Evolutionary conservation across 2,888 invertebrate species (phyloP), one percentile per base, ranked within the genome.

Genomic region (Eledona agricola): DNA sequence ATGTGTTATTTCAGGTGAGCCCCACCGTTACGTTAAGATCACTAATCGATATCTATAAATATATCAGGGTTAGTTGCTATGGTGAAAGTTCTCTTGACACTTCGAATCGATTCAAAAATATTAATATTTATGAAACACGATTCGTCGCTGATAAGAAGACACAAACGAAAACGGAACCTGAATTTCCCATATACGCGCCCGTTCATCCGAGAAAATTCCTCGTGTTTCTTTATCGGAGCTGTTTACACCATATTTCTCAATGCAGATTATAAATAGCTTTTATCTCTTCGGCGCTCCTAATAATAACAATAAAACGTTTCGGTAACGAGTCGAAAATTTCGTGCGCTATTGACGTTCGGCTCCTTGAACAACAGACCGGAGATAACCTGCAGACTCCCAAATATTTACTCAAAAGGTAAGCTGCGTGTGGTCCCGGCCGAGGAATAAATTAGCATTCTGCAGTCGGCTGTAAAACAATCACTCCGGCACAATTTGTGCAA

Each of bases 321-420:
- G 32, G 22, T 31, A 32, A 22, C 12, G 40, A 43, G 20, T 43
- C 10, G 9, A 16, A 11, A 26, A 40, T 23, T 25, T 20, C 29
- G 37, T 47, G 28, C 29, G 47, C 29, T 10, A 23, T 23, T 23
- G 22, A 37, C 23, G 23, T 5, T 42, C 5, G 19, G 42, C 2
- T 10, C 13, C 42, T 20, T 19, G 19, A 47, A 37, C 28, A 29
- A 29, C 37, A 47, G 37, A 47, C 47, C 23, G 26, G 11, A 28
- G 35, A 28, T 35, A 47, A 47, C 46, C 32, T 4, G 28, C 29
- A 37, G 47, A 35, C 35, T 11, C 25, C 49, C 49, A 50, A 50
- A 50, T 50, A 50, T 50, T 50, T 50, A 50, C 40, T 25, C 40
- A 40, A 40, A 29, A 40, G 34, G 40, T 47, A 50, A 38, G 9